Evolutionary conservation across 2,888 invertebrate genomes (phyloP).

Genomic region (Apotomis betuletana): DNA sequence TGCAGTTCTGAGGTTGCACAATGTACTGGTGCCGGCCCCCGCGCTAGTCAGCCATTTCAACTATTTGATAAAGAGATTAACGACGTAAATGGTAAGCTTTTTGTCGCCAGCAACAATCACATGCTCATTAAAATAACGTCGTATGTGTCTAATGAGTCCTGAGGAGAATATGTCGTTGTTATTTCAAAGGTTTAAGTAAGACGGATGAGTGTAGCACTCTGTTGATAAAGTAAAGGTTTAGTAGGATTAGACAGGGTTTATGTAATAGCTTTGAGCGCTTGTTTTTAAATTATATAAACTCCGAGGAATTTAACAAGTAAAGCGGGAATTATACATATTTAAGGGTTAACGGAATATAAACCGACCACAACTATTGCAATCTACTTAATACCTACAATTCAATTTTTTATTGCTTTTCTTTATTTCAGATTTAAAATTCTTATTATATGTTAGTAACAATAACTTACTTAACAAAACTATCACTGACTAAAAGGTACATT

Average conservation of each 20-base stretch:
- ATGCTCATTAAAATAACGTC: neutral
- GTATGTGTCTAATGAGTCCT: slow-evolving; percentile 4
- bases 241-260: slow-evolving; percentile 37
- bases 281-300: slow-evolving; percentile 6
- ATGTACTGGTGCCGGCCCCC: slow-evolving; percentile 56
- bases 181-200: neutral
- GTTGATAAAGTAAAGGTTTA: slow-evolving; percentile 41
- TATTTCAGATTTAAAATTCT: too few species aligned
- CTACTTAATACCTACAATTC: too few species aligned
- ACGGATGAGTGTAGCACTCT: slow-evolving; percentile 37
- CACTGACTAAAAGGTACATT: too few species aligned
- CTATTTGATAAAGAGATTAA: slow-evolving; percentile 60
- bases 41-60: slow-evolving; percentile 56
- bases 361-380: too few species aligned
- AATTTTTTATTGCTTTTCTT: too few species aligned
- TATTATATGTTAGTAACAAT: too few species aligned
- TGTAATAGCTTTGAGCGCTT: slow-evolving; percentile 28
- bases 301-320: slow-evolving; percentile 6
- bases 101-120: slow-evolving; percentile 32
- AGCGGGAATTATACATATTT: slow-evolving; percentile 1
- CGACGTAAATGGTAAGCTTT: slow-evolving; percentile 43
- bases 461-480: too few species aligned
- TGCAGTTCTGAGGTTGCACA: slow-evolving; percentile 64
- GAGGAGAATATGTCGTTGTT: slow-evolving; percentile 8
- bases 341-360: neutral